Evolutionary conservation across 2,113 vertebrate genomes (phyloP).

Genomic region (Erinaceus europaeus): DNA sequence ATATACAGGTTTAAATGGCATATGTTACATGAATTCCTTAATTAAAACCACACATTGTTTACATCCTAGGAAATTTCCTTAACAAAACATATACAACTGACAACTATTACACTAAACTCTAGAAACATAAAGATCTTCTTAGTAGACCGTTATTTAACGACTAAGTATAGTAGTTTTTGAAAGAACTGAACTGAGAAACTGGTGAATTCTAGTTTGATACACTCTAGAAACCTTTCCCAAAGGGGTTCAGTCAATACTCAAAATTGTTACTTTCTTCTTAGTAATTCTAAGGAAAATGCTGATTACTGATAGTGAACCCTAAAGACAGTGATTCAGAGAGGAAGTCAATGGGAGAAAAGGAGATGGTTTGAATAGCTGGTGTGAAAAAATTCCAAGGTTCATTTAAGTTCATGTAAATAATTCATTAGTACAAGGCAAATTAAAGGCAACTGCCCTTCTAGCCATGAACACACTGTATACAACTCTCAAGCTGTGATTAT

Average conservation of each 20-base stretch:
- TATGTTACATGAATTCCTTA: neutral
- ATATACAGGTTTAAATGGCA: conserved; percentile 18
- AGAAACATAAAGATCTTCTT: conserved; percentile 31
- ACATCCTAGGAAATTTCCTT: conserved; percentile 37
- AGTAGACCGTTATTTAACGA: conserved; percentile 10
- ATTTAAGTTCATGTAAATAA: neutral
- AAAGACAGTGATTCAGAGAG: neutral
- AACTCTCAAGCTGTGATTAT: neutral
- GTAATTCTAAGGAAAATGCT: too few species aligned
- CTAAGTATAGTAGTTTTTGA: neutral
- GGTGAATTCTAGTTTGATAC: neutral
- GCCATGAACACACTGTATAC: neutral
- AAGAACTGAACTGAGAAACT: conserved; percentile 5
- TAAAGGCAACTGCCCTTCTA: neutral
- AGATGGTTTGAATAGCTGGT: neutral
- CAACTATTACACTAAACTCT: neutral
- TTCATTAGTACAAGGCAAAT: neutral
- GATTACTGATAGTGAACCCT: neutral
- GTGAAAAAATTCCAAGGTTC: neutral
- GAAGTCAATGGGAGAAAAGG: neutral
- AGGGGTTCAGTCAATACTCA: neutral
- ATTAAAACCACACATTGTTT: conserved; percentile 39
- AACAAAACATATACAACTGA: conserved; percentile 15
- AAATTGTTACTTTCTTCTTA: neutral
- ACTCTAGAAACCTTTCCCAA: conserved; percentile 21